Evolutionary conservation across 2,797 vertebrate species (phyloP).

Genomic region (Cryptoblepharus egeriae): DNA sequence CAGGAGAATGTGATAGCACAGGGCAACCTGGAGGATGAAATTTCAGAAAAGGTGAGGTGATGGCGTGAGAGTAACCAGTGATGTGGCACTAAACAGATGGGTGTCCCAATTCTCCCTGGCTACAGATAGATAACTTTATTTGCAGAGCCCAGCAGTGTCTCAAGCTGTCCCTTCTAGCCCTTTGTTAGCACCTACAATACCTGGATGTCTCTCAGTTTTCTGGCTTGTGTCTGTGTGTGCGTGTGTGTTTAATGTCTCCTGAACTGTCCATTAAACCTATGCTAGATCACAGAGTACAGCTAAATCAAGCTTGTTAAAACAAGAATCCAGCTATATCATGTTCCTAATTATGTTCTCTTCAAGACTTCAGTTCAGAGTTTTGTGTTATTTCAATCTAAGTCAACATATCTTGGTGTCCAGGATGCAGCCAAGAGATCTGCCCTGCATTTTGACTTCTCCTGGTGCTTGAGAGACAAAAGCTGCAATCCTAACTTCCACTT

Average conservation of each 20-base stretch:
- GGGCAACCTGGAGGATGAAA: background rate
- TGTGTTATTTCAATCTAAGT: no score
- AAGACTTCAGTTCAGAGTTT: no score
- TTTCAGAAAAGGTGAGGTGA: background rate
- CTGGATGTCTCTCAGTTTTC: background rate
- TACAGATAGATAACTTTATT: no score
- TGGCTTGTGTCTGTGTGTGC: background rate
- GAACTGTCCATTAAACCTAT: background rate
- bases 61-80: background rate
- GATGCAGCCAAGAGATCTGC: no score
- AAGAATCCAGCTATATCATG: no score
- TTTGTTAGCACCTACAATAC: background rate
- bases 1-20: background rate
- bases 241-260: background rate
- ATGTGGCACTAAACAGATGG: background rate
- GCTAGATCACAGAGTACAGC: background rate
- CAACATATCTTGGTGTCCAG: no score
- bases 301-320: background rate
- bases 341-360: no score
- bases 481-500: no score
- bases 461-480: no score
- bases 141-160: no score
- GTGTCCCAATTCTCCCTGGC: no score
- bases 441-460: no score
- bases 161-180: background rate